These are phyloP conservation scores for Saccopteryx leptura DNA, from an alignment of 2,113 vertebrate genomes.

Conservation along the genomic window DNA sequence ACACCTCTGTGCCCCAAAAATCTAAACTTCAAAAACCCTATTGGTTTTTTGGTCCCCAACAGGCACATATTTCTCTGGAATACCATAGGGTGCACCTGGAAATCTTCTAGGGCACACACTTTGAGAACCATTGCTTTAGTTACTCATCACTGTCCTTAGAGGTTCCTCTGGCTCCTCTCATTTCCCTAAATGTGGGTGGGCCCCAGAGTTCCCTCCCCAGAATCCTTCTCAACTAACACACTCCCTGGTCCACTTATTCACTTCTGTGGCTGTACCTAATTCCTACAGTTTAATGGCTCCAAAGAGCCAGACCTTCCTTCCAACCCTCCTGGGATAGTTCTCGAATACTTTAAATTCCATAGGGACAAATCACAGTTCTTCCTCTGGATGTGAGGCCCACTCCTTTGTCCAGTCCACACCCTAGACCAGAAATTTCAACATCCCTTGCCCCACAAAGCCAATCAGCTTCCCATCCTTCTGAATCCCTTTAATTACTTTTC, in stretches of 20 bases:
- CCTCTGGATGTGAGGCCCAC: not conserved
- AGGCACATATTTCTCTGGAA: no score
- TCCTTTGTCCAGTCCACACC: not conserved
- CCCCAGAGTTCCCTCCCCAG: not conserved
- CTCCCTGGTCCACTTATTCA: not conserved
- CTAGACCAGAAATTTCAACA: not conserved
- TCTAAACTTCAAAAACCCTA: no score
- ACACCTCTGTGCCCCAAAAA: no score
- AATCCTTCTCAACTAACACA: not conserved
- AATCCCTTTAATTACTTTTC: not conserved
- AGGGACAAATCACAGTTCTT: not conserved
- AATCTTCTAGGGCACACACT: no score
- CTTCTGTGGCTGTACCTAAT: not conserved
- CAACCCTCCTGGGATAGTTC: not conserved
- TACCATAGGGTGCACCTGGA: no score
- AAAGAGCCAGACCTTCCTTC: conserved; percentile 19
- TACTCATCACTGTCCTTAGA: not conserved
- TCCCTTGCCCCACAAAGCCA: not conserved
- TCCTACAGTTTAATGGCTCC: not conserved
- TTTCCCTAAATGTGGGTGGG: not conserved
- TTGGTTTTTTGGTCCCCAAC: no score
- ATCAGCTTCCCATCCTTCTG: not conserved
- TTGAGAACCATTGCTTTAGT: not conserved
- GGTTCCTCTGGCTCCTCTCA: not conserved
- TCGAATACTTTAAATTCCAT: not conserved